Percentiles rank a stretch among this genome's conserved stretches.
These are phyloP conservation scores for Diadegma fenestrale DNA, from an alignment of 2,888 invertebrate genomes.

Conservation along the genomic window DNA sequence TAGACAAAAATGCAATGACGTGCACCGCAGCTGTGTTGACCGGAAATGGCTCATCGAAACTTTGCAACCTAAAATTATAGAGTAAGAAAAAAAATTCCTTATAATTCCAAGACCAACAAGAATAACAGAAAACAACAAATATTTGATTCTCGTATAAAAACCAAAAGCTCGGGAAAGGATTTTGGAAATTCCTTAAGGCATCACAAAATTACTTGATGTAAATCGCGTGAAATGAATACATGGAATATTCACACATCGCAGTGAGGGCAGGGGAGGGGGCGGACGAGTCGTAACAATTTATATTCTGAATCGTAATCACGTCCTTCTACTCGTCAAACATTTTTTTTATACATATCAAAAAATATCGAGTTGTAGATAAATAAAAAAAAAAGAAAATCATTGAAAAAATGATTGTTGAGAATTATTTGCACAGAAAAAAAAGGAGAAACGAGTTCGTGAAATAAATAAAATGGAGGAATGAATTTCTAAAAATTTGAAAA, in stretches of 20 bases:
- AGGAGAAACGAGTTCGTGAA: too few relatives aligned
- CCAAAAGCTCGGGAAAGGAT: too few relatives aligned
- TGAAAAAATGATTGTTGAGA: too few relatives aligned
- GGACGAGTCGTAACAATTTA: neutral
- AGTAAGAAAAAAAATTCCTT: conserved; percentile 80
- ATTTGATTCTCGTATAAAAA: neutral
- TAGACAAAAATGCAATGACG: conserved; percentile 76
- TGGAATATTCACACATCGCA: neutral
- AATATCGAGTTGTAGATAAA: neutral
- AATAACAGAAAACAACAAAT: neutral
- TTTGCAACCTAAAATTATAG: conserved; percentile 83
- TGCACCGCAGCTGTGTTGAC: conserved; percentile 77
- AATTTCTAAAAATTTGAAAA: too few relatives aligned
- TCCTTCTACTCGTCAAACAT: neutral
- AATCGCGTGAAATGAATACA: conserved; percentile 56
- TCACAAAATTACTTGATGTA: too few relatives aligned
- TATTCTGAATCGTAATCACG: neutral
- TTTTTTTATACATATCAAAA: neutral
- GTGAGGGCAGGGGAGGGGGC: neutral
- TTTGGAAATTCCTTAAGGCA: too few relatives aligned
- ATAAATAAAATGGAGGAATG: too few relatives aligned
- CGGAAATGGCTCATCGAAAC: conserved; percentile 71
- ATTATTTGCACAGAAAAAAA: too few relatives aligned
- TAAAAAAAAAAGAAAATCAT: too few relatives aligned
- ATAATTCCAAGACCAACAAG: neutral